phyloP scores from a whole-genome alignment of 2,888 invertebrate species.

The Microchrysa polita region DNA sequence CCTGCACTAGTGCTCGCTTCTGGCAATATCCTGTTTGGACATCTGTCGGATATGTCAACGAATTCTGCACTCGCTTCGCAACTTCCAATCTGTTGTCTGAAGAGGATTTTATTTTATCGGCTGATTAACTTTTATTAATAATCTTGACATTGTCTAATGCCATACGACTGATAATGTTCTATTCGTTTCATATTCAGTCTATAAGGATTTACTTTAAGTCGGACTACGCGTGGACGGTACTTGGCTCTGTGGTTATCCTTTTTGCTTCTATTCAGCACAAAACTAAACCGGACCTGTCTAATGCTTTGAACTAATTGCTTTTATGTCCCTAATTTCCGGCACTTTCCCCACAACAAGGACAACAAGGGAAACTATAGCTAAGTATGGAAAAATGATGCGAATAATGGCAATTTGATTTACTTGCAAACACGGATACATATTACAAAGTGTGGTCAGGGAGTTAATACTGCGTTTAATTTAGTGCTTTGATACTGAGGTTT shows the following conservation, averaged over 20 bases:
- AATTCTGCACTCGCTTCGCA: background rate
- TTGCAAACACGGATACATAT: slow-evolving; percentile 8
- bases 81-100: background rate
- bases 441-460: background rate
- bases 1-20: background rate
- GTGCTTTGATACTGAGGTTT: too few relatives aligned
- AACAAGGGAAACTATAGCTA: slow-evolving; percentile 39
- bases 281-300: slow-evolving; percentile 26
- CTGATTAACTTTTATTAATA: slow-evolving; percentile 48
- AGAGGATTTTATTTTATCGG: slow-evolving; percentile 43
- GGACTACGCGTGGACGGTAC: too few relatives aligned
- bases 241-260: slow-evolving; percentile 19
- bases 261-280: slow-evolving; percentile 14
- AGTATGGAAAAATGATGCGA: slow-evolving; percentile 9
- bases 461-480: too few relatives aligned
- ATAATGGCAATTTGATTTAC: slow-evolving; percentile 50
- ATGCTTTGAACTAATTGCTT: slow-evolving; percentile 47
- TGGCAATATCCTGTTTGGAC: slow-evolving; percentile 32
- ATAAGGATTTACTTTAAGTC: background rate
- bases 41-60: slow-evolving; percentile 40
- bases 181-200: too few relatives aligned
- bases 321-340: slow-evolving; percentile 48
- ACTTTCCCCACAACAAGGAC: slow-evolving; percentile 7
- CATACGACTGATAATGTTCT: slow-evolving; percentile 20
- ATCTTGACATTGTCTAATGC: slow-evolving; percentile 40